A percentile compares a stretch with the other conserved stretches of the same genome.
These are phyloP conservation scores for Thamnophis sirtalis DNA, from an alignment of 2,113 vertebrate genomes.

Conservation along the genomic window DNA sequence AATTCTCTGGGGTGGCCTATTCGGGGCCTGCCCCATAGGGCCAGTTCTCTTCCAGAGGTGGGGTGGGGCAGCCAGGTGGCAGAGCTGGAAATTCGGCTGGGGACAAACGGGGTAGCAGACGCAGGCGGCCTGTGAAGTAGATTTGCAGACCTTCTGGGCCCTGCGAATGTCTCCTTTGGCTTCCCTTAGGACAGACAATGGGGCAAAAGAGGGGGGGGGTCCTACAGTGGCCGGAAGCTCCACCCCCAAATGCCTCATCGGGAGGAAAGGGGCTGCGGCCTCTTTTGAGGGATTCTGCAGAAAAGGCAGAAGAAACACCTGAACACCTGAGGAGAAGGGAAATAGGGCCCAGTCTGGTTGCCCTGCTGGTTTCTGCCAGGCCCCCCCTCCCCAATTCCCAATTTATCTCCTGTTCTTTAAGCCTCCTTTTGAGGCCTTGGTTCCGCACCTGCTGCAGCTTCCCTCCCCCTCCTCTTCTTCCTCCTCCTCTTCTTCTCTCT, in stretches of 20 bases:
- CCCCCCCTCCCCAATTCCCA: neutral
- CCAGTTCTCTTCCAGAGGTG: neutral
- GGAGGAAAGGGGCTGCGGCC: neutral
- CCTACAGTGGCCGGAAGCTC: neutral
- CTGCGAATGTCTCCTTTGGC: neutral
- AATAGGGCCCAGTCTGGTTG: neutral
- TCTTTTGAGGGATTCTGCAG: neutral
- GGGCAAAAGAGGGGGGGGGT: neutral
- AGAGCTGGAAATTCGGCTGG: neutral
- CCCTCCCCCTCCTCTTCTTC: neutral
- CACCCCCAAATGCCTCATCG: neutral
- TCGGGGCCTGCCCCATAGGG: neutral
- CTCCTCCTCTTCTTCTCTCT: too few species aligned
- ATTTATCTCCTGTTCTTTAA: neutral
- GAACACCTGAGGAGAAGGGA: neutral
- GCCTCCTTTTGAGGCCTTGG: neutral
- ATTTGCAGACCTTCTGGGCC: neutral
- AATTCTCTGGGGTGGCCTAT: neutral
- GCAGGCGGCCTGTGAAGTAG: neutral
- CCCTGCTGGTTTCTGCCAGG: neutral
- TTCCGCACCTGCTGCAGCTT: too few species aligned
- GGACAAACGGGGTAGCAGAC: neutral
- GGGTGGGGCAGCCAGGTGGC: neutral
- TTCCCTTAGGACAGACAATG: neutral
- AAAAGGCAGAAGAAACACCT: neutral